phyloP scores from a whole-genome alignment of 2,797 vertebrate genomes.

The Gambusia yucatana region DNA sequence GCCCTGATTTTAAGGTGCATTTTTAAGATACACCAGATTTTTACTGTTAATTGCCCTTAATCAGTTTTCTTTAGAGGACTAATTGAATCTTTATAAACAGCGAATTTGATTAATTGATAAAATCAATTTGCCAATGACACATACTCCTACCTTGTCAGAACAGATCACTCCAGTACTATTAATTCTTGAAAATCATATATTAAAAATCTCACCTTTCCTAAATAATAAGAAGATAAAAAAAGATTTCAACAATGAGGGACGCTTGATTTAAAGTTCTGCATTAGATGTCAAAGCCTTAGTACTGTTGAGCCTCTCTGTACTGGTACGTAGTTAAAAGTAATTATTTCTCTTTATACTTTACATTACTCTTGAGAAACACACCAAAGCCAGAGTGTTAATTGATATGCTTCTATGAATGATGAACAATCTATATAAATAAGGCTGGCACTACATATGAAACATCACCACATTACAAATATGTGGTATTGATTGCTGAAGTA shows the following conservation, averaged over 20 bases:
- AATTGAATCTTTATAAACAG: not conserved
- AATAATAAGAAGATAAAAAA: not conserved
- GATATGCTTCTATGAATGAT: not conserved
- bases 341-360: slow-evolving; percentile 9
- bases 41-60: not conserved
- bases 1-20: not conserved
- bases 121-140: not conserved
- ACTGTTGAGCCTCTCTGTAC: not conserved
- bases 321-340: not conserved
- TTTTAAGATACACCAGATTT: not conserved
- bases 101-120: too few relatives aligned
- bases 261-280: not conserved
- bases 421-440: slow-evolving; percentile 1
- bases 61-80: not conserved
- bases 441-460: not conserved
- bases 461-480: slow-evolving; percentile 11
- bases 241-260: not conserved
- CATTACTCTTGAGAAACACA: not conserved
- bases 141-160: not conserved
- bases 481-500: slow-evolving; percentile 13
- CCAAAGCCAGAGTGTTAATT: not conserved
- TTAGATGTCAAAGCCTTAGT: not conserved
- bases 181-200: not conserved
- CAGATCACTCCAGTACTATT: not conserved
- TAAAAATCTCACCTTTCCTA: not conserved